Evolutionary conservation across 2,888 invertebrate species (phyloP).

Genomic region (Cactoblastis cactorum): DNA sequence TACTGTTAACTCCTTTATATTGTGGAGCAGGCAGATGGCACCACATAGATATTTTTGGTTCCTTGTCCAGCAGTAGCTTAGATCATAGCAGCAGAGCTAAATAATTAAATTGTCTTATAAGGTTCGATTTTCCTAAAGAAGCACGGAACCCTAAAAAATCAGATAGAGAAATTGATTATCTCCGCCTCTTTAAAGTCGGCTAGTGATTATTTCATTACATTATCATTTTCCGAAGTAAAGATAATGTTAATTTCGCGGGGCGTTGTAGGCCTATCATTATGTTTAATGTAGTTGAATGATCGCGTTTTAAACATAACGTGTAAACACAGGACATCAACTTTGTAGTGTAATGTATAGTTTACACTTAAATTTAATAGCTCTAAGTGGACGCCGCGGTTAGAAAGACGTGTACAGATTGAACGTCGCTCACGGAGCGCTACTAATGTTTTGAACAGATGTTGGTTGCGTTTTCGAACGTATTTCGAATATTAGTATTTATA

Average conservation of each 20-base stretch:
- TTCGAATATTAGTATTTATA: no score
- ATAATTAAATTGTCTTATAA: no score
- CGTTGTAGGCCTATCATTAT: conserved; percentile 7
- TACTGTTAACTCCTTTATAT: no score
- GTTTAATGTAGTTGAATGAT: conserved; percentile 24
- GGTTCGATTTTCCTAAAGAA: no score
- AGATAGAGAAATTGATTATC: background rate
- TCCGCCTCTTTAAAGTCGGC: background rate
- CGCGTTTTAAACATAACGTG: conserved; percentile 40
- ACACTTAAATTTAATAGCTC: conserved; percentile 35
- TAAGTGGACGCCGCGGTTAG: conserved; percentile 21
- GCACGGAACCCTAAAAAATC: background rate
- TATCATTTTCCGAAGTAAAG: background rate
- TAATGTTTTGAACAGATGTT: background rate
- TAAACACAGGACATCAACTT: conserved; percentile 28
- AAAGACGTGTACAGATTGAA: conserved; percentile 9
- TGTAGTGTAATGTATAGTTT: conserved; percentile 33
- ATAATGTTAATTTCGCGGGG: conserved; percentile 1
- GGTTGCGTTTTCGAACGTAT: background rate
- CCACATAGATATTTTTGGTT: no score
- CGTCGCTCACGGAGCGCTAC: background rate
- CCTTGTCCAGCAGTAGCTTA: no score
- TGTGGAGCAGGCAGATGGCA: no score
- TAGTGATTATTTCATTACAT: background rate
- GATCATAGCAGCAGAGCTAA: no score